phyloP scores from a whole-genome alignment of 2,888 invertebrate species.

The Ernsta delagoae region DNA sequence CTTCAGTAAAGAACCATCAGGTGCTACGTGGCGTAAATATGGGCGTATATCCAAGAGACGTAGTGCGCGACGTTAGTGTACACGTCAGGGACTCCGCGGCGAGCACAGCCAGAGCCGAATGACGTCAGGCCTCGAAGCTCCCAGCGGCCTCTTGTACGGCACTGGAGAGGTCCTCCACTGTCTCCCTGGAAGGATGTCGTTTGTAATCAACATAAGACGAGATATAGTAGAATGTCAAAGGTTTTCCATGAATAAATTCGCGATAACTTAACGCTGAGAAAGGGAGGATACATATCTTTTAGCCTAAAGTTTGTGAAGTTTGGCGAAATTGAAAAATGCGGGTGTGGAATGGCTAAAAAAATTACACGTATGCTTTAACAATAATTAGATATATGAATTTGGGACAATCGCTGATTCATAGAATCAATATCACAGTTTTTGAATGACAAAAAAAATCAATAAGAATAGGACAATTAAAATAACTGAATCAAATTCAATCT shows the following conservation, averaged over 20 bases:
- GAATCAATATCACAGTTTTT: not conserved
- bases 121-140: constrained; percentile 95
- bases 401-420: constrained; percentile 17
- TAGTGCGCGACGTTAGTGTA: constrained; percentile 94
- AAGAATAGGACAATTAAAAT: constrained; percentile 43
- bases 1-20: not conserved
- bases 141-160: constrained; percentile 92
- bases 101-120: constrained; percentile 96
- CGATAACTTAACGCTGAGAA: no score
- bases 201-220: no score
- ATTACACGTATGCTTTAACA: no score
- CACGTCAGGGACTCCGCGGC: constrained; percentile 94
- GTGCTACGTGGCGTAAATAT: constrained; percentile 57
- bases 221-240: no score
- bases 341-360: no score
- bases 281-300: no score
- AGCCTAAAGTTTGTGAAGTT: no score
- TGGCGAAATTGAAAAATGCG: no score
- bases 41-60: constrained; percentile 90
- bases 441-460: constrained; percentile 33
- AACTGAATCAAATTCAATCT: constrained; percentile 50
- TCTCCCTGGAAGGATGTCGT: constrained; percentile 94
- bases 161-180: constrained; percentile 95
- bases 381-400: not conserved
- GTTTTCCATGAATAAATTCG: no score